Evolutionary conservation across 2,888 invertebrate species (phyloP), one percentile per base, ranked within the genome.

Genomic region (Lycia hirtaria): DNA sequence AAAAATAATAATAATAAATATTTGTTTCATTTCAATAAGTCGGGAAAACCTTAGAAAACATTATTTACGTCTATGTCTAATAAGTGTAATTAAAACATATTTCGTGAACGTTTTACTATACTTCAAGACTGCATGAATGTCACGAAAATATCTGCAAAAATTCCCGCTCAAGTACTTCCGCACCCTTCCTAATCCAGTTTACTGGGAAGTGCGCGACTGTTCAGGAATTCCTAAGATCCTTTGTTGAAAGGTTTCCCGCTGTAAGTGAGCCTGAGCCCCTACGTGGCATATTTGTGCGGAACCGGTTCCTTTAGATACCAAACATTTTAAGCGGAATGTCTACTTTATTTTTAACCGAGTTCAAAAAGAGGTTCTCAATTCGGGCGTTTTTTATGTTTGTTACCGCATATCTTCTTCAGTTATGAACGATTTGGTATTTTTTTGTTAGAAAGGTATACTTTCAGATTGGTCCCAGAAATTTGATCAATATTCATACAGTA

Each of bases 201-300:
- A 10, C 17, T 4, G n/a, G 5, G 15, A 5, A 15, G 35, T 19
- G 3, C 41, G 17, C 30, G 12, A 20, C 30, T 30, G 30, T 12
- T 44, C 30, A 20, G 12, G 44, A 44, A 44, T 44, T 44, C 30
- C 24, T 12, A 30, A 19, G 7, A 44, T 19, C 44, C 44, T 44
- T 44, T 44, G 30, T 44, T 17, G 30, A 6, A 43, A 20, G 26
- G 26, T 10, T 19, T 30, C 26, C 26, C 17, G 12, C 10, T 28
- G 26, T 41, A 17, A 26, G 41, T 26, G 26, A 26, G 26, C 40
- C 14, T n/a, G 12, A 24, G 6, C 6, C 24, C 24, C 5, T 14
- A 20, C 26, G 41, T 26, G 41, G 4, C 15, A 10, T 26, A 22
- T 40, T 22, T 40, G 24, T 40, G 20, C 15, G 9, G 22, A 15